Evolutionary conservation across 2,888 invertebrate genomes (phyloP).

Genomic region (Phortica okadai): DNA sequence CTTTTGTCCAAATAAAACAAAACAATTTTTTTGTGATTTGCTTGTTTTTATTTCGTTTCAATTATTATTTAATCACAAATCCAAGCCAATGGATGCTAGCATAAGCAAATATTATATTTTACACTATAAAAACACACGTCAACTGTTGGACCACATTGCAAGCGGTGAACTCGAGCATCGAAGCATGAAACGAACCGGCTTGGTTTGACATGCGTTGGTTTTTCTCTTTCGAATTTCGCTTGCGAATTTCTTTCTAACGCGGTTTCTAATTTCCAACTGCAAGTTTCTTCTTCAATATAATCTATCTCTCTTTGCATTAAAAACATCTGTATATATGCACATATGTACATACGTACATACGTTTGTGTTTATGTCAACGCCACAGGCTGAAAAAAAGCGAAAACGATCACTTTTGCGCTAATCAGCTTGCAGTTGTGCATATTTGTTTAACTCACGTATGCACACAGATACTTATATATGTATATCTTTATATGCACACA

Average conservation of each 20-base stretch:
- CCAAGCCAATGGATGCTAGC: too few species aligned
- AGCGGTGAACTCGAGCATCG: neutral
- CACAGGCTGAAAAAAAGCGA: conserved; percentile 39
- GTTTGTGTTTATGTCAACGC: conserved; percentile 20
- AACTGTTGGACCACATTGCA: neutral
- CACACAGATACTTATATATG: neutral
- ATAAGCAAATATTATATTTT: too few species aligned
- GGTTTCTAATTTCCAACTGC: conserved; percentile 2
- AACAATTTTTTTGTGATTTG: neutral
- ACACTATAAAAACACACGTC: neutral
- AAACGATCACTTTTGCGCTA: conserved; percentile 48
- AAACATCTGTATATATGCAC: conserved; percentile 23
- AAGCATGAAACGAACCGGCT: neutral
- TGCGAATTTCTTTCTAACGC: neutral
- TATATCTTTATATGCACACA: neutral
- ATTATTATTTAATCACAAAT: too few species aligned
- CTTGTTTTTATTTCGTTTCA: neutral
- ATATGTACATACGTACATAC: neutral
- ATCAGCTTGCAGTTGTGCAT: conserved; percentile 46
- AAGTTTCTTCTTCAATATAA: neutral
- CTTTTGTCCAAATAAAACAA: neutral
- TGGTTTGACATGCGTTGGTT: neutral
- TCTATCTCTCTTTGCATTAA: neutral
- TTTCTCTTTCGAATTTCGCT: neutral
- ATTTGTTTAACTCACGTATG: conserved; percentile 1